phyloP scores from a whole-genome alignment of 2,113 vertebrate species.

The Procavia capensis region DNA sequence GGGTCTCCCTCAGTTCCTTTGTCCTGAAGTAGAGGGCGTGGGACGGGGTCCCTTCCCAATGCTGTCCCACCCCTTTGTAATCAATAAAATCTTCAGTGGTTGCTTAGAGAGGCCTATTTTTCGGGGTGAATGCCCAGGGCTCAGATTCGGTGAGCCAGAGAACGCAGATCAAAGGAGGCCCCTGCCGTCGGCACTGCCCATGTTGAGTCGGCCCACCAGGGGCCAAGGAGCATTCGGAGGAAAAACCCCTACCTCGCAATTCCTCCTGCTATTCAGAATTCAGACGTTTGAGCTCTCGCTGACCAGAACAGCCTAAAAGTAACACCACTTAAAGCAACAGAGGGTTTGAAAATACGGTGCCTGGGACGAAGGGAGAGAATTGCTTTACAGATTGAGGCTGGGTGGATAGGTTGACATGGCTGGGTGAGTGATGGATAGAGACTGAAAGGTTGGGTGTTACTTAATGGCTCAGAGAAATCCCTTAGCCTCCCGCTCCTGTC shows the following conservation, averaged over 20 bases:
- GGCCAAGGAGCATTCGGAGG: not conserved
- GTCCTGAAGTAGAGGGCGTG: not conserved
- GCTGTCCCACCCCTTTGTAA: not conserved
- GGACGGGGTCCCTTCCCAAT: not conserved
- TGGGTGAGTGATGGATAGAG: not conserved
- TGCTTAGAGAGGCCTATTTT: constrained; percentile 57
- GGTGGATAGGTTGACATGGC: not conserved
- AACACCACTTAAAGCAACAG: not conserved
- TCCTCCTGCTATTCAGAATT: not conserved
- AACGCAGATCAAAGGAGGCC: constrained; percentile 51
- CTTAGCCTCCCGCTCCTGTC: not conserved
- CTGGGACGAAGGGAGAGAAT: not conserved
- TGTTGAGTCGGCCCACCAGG: not conserved
- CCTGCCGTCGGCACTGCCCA: not conserved
- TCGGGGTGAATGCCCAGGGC: constrained; percentile 66
- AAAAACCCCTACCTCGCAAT: not conserved
- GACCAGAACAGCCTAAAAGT: not conserved
- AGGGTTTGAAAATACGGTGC: not conserved
- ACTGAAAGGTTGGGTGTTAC: not conserved
- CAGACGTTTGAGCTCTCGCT: not conserved
- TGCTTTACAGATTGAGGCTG: not conserved
- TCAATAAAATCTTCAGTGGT: constrained; percentile 19
- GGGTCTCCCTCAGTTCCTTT: not conserved
- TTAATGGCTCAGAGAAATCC: not conserved
- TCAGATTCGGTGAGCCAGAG: constrained; percentile 43